These are phyloP conservation scores for Abscondita cerata DNA, from an alignment of 2,888 invertebrate genomes.

Conservation along the genomic window DNA sequence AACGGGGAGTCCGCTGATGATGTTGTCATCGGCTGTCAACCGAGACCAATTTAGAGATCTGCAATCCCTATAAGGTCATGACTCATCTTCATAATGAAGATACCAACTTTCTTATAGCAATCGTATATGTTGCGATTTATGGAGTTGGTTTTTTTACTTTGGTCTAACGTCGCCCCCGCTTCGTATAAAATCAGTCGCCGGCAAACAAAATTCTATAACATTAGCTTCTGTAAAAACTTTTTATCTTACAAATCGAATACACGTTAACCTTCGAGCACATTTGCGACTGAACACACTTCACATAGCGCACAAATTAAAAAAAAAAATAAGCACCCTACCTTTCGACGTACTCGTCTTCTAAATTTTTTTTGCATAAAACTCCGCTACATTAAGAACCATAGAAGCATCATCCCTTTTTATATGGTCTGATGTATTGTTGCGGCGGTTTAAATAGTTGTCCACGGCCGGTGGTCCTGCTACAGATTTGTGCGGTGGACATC, in stretches of 20 bases:
- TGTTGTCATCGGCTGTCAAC: slow-evolving; percentile 59
- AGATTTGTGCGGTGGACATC: slow-evolving; percentile 51
- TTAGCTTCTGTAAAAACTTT: slow-evolving; percentile 15
- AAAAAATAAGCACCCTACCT: neutral
- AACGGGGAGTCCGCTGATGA: slow-evolving; percentile 56
- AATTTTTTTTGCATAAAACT: neutral
- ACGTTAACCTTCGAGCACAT: slow-evolving; percentile 15
- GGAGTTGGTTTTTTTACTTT: slow-evolving; percentile 54
- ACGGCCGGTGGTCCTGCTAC: slow-evolving; percentile 53
- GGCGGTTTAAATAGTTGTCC: slow-evolving; percentile 50
- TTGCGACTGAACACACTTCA: too few species aligned
- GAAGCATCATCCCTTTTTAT: slow-evolving; percentile 6
- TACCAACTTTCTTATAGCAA: slow-evolving; percentile 54
- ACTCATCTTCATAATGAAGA: slow-evolving; percentile 59
- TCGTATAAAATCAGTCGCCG: slow-evolving; percentile 45
- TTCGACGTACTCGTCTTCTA: neutral
- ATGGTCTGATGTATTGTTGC: slow-evolving; percentile 47
- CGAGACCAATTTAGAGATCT: slow-evolving; percentile 54
- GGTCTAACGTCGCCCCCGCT: slow-evolving; percentile 50
- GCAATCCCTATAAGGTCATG: slow-evolving; percentile 56
- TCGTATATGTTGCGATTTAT: slow-evolving; percentile 56
- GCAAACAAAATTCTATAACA: slow-evolving; percentile 12
- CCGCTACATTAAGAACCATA: slow-evolving; percentile 12
- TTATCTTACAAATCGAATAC: slow-evolving; percentile 20
- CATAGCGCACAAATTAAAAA: too few species aligned